Evolutionary conservation across 2,888 invertebrate genomes (phyloP), one percentile per base, ranked within the genome.

Genomic region (Amblyjoppa fuscipennis): DNA sequence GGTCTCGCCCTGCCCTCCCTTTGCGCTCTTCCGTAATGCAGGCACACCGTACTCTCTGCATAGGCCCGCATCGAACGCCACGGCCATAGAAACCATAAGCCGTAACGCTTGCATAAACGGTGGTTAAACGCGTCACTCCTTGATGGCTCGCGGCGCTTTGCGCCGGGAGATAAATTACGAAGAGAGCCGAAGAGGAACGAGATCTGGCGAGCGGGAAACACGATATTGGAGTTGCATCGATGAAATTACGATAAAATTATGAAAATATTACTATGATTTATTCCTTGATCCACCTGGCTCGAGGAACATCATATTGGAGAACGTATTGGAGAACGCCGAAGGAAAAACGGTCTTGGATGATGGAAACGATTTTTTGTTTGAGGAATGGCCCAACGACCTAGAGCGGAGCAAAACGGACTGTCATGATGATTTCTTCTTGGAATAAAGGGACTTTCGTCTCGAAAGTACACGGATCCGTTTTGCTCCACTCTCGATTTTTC

Each of bases 81-180:
- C 71, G 9, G 16, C 25, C 28, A 13, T 34, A 61, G 64, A 74
- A 74, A 68, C 66, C 68, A 81, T 81, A 59, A 49, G 41, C 74
- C 80, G 74, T 81, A 68, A 80, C 53, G 74, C 49, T 71, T 64
- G 31, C 51, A 69, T 81, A 69, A 81, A 81, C 59, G 75, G 49
- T 75, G 25, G 25, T 59, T 45, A 81, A 81, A 75, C 38, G 66
- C 59, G 69, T 75, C 74, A 56, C 68, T 74, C 68, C 49, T 74
- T 45, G 16, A 59, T 74, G 56, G 25, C 31, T 59, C 28, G 59
- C 59, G 41, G 45, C 25, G 34, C 16, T 74, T 45, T 31, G 61
- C 6, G 28, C 16, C 59, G 45, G 61, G 45, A 28, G 41, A 41
- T 41, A 41, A 41, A 41, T 9, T 2, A 41, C 5, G 11, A 41